These are phyloP conservation scores for Caenorhabditis japonica DNA, from an alignment of 2,888 invertebrate species.

Conservation along the genomic window DNA sequence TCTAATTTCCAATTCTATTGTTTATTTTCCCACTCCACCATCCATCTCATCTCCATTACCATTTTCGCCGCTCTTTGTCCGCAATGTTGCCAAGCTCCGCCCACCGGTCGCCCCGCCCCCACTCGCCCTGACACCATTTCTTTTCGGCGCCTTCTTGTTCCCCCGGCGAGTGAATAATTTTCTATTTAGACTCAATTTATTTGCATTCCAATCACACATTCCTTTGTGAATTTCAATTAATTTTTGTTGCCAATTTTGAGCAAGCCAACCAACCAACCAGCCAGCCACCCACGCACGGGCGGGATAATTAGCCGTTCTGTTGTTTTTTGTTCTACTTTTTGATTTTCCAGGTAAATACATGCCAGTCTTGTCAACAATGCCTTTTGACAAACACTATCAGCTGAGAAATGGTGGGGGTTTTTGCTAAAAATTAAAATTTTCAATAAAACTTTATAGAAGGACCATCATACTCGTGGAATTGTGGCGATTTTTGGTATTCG, in stretches of 20 bases:
- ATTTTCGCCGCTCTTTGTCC: slow-evolving; percentile 2
- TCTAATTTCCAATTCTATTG: slow-evolving; percentile 27
- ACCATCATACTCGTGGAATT: slow-evolving; percentile 10
- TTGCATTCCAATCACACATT: background rate
- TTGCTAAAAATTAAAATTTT: background rate
- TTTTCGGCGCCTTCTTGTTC: background rate
- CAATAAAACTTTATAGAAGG: slow-evolving; percentile 17
- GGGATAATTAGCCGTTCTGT: too few species aligned
- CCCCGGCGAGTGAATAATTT: background rate
- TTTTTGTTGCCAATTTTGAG: background rate
- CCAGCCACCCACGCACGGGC: too few species aligned
- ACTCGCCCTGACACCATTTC: background rate
- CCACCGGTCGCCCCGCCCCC: slow-evolving; percentile 11
- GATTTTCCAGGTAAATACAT: slow-evolving; percentile 28
- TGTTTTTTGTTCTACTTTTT: background rate
- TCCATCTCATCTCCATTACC: slow-evolving; percentile 15
- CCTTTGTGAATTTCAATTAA: background rate
- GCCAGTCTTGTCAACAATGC: slow-evolving; percentile 7
- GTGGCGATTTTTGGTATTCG: slow-evolving; percentile 22
- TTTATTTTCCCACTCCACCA: slow-evolving; percentile 14
- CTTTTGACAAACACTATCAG: background rate
- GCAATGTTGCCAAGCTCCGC: slow-evolving; percentile 3
- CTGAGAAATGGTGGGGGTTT: slow-evolving; percentile 16
- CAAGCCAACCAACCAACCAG: too few species aligned
- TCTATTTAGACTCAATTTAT: slow-evolving; percentile 5